Base-by-base conservation (phyloP, 2,888 invertebrate genomes). In the Helobdella robusta region DNA sequence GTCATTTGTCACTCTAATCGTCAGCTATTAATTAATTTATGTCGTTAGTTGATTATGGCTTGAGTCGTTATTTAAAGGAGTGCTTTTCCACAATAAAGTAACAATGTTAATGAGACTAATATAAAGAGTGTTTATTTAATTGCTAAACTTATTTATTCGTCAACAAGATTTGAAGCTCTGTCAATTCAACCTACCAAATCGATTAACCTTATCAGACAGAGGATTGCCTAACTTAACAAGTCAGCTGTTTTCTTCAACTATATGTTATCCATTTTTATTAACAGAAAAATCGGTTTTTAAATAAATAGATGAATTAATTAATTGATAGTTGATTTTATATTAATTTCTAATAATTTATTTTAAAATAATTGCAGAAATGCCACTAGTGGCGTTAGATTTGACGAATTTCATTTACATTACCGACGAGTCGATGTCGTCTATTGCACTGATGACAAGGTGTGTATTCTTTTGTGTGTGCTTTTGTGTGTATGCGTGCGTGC, bases 331-430 rank as follows among this genome's bases (percentile, higher is more conserved):
- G 5, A 59, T 36, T 36, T 23, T 34, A 30, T 32, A 30, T 28
- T 28, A 8, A 23, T 6, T 11, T 11, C 11, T 20, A 28, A 8
- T 59, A 59, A 11, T 59, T 28, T 15, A 28, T 15, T 15, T 34
- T 48, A 11, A 44, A 20, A n/a, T 60, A n/a, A 34, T 11, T 23
- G 20, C 52, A 76, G 76, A 68, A 36, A 73, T 77, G 72, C 70
- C 70, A 6, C 71, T 77, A 28, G 69, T 68, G 18, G 66, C 68
- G 8, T 68, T 78, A 59, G 77, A 78, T 66, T 71, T 78, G 18
- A 77, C 77, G 25, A 76, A 77, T 68, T 78, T 75, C 66, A 75
- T 75, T 48, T 73, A 74, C 68, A 70, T 77, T 34, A 73, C 74
- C 1, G 75, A 77, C 68, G 69, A 68, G 6, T 75, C 74, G 8